phyloP scores from a whole-genome alignment of 2,888 invertebrate species.

The Hirtodrosophila confusa region DNA sequence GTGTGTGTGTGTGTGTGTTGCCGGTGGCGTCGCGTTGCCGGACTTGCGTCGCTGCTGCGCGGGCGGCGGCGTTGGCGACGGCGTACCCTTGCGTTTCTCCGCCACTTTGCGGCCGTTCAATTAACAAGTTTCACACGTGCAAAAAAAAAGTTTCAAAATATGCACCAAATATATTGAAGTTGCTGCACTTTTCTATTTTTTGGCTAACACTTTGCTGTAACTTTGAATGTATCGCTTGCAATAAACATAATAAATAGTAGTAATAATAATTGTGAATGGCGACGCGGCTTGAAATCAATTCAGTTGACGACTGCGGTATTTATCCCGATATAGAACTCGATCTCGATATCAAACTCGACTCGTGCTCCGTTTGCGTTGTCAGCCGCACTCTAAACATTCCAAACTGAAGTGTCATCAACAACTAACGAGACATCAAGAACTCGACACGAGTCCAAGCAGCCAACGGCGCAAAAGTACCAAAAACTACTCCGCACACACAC shows the following conservation, averaged over 20 bases:
- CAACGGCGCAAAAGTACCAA: conserved; percentile 77
- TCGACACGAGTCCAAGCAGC: conserved; percentile 82
- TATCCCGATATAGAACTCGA: not conserved
- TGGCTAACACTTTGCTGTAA: conserved; percentile 8
- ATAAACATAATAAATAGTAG: conserved; percentile 15
- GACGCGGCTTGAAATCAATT: not conserved
- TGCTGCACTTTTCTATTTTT: not conserved
- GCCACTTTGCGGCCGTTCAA: conserved; percentile 81
- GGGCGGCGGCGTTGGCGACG: conserved; percentile 80
- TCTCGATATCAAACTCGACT: conserved; percentile 24
- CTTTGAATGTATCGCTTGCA: not conserved
- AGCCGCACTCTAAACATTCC: conserved; percentile 80
- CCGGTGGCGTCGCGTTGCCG: conserved; percentile 34
- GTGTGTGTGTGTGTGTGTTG: conserved; percentile 4
- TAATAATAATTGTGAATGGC: no score
- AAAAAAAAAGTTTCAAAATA: conserved; percentile 17
- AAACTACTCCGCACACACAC: conserved; percentile 56
- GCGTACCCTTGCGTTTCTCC: conserved; percentile 83
- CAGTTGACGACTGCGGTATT: not conserved
- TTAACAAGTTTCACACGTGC: conserved; percentile 28
- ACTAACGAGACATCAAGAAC: conserved; percentile 84
- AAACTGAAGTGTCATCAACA: conserved; percentile 85
- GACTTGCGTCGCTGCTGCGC: conserved; percentile 81
- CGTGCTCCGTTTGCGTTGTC: conserved; percentile 48
- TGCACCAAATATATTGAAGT: not conserved